phyloP scores from a whole-genome alignment of 2,113 vertebrate genomes.

The Oncorhynchus mykiss region DNA sequence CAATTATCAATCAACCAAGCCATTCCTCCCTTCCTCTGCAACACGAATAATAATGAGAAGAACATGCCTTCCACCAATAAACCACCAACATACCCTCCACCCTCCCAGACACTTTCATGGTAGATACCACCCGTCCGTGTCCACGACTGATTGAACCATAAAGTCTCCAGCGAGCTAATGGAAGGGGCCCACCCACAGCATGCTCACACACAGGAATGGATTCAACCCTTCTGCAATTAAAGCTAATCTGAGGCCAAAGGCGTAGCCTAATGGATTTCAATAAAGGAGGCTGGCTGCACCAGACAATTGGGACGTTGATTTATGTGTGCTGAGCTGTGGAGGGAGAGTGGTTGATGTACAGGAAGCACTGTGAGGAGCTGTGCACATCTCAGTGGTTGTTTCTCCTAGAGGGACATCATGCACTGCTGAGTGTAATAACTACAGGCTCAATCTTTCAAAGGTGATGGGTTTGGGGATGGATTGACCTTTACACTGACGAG shows the following conservation, averaged over 20 bases:
- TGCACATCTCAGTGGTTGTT: too few relatives aligned
- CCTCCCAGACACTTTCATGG: too few relatives aligned
- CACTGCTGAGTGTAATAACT: too few relatives aligned
- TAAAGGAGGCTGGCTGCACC: background rate
- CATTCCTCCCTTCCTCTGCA: too few relatives aligned
- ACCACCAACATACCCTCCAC: background rate
- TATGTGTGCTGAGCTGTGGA: background rate
- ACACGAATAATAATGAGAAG: background rate
- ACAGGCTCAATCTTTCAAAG: background rate
- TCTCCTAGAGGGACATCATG: too few relatives aligned
- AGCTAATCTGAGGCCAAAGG: conserved; percentile 1
- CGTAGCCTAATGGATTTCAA: conserved; percentile 4
- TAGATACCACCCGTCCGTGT: background rate
- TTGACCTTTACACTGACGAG: background rate
- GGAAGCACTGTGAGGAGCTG: too few relatives aligned
- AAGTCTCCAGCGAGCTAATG: background rate
- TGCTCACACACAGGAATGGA: conserved; percentile 6
- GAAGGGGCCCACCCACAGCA: conserved; percentile 2
- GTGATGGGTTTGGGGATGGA: background rate
- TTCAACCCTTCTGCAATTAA: conserved; percentile 16
- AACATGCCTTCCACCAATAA: background rate
- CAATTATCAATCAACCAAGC: too few relatives aligned
- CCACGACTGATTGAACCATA: conserved; percentile 1
- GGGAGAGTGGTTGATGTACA: background rate
- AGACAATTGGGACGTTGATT: conserved; percentile 1